Conservation (phyloP, 2,797 vertebrate species). For the Sebastiscus tertius region DNA sequence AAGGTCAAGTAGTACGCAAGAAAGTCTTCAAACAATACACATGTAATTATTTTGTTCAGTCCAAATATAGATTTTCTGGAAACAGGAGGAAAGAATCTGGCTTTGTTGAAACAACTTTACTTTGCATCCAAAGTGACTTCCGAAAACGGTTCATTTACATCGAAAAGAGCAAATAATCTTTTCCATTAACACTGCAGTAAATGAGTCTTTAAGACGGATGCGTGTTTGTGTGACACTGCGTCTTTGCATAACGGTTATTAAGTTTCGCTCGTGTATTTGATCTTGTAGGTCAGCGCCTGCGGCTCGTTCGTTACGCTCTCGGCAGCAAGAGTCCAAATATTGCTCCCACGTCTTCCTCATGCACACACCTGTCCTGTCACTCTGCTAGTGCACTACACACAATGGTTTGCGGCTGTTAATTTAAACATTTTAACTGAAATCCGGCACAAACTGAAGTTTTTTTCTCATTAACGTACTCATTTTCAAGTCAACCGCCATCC, state of each 20-base stretch:
- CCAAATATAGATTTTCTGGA: slow-evolving; percentile 10
- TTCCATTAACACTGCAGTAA: neutral
- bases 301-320: neutral
- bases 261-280: slow-evolving; percentile 12
- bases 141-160: neutral
- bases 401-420: neutral
- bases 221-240: neutral
- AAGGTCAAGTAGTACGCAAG: neutral
- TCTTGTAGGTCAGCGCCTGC: neutral
- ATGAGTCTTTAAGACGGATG: neutral
- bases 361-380: slow-evolving; percentile 44
- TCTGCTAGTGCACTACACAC: neutral
- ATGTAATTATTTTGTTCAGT: neutral
- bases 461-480: neutral
- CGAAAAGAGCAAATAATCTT: neutral
- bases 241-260: neutral
- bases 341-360: neutral
- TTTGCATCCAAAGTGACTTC: neutral
- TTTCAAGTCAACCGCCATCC: neutral
- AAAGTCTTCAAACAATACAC: neutral
- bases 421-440: neutral
- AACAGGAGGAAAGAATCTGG: neutral
- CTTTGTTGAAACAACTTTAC: neutral
- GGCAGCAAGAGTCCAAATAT: neutral
- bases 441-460: neutral